Conservation (phyloP, 2,113 vertebrate species). For the Bos taurus region DNA sequence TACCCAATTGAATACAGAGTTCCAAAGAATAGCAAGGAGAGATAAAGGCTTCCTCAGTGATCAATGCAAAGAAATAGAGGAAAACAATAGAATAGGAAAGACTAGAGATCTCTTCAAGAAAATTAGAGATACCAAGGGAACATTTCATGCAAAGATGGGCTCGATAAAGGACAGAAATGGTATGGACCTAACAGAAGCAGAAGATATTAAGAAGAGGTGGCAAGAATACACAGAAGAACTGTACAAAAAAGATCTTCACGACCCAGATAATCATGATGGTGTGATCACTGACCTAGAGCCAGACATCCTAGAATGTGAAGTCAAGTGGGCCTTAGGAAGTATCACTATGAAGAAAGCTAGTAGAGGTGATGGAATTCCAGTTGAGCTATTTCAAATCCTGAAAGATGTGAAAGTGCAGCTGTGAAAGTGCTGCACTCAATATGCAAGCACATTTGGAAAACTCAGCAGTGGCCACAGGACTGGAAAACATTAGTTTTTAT, state of each 20-base stretch:
- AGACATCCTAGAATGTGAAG: neutral
- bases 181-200: neutral
- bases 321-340: neutral
- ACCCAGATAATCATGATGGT: neutral
- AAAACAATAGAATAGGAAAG: neutral
- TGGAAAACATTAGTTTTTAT: neutral
- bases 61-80: neutral
- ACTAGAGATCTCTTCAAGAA: neutral
- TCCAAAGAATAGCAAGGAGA: neutral
- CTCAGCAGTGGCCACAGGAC: neutral
- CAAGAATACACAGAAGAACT: neutral
- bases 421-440: neutral
- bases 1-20: neutral
- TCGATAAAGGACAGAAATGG: neutral
- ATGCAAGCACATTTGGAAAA: neutral
- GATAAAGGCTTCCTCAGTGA: neutral
- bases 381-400: neutral
- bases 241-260: neutral
- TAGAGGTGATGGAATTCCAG: neutral
- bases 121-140: neutral
- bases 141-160: neutral
- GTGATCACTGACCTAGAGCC: neutral
- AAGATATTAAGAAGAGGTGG: neutral
- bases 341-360: neutral
- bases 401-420: neutral